Evolutionary conservation across 2,113 vertebrate species (phyloP).

Genomic region (Gavia stellata): DNA sequence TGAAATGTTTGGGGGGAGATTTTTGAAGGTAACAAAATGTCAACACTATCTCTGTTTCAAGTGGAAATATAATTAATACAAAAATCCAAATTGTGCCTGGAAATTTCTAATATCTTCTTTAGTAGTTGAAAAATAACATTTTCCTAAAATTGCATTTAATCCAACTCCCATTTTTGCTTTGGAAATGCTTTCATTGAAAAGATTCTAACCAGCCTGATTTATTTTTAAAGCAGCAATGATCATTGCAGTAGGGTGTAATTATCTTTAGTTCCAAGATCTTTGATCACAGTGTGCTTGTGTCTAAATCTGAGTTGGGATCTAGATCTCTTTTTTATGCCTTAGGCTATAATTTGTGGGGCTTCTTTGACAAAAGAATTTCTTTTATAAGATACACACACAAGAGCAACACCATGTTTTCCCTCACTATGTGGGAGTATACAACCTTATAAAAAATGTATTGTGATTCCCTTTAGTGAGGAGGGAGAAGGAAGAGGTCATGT

Average conservation of each 20-base stretch:
- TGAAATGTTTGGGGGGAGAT: background rate
- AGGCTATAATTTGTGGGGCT: conserved; percentile 32
- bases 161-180: background rate
- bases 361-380: conserved; percentile 1
- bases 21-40: background rate
- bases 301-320: conserved; percentile 27
- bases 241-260: conserved; percentile 8
- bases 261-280: conserved; percentile 50
- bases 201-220: conserved; percentile 9
- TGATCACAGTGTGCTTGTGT: conserved; percentile 31
- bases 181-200: background rate
- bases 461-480: background rate
- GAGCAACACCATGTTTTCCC: background rate
- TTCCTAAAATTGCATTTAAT: background rate
- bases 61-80: background rate
- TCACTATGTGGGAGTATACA: background rate
- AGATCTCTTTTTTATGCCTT: background rate
- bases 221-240: conserved; percentile 41
- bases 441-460: background rate
- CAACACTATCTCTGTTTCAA: background rate
- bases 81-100: background rate
- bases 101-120: background rate
- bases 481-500: background rate
- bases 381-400: background rate
- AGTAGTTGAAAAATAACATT: background rate